Evolutionary conservation across 2,888 invertebrate genomes (phyloP).

Genomic region (Brachylomia viminalis): DNA sequence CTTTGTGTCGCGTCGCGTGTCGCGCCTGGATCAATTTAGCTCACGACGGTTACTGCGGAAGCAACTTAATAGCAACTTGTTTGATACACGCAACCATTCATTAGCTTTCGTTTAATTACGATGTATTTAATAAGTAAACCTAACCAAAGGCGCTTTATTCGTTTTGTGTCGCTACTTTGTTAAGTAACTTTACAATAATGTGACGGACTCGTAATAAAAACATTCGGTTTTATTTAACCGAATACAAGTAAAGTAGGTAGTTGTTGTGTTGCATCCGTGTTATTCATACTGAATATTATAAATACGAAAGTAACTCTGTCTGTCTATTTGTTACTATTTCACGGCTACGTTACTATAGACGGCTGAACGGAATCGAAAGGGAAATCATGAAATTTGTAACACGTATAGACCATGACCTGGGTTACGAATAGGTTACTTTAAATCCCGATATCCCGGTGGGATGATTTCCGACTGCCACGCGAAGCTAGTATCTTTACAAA

Average conservation of each 20-base stretch:
- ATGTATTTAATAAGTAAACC: slow-evolving; percentile 17
- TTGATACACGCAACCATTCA: slow-evolving; percentile 45
- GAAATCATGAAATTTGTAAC: not conserved
- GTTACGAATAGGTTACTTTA: not conserved
- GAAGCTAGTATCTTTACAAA: not conserved
- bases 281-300: no score
- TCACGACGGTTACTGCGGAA: slow-evolving; percentile 26
- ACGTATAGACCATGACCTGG: not conserved
- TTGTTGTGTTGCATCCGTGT: no score
- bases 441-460: not conserved
- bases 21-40: slow-evolving; percentile 58
- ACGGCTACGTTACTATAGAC: no score
- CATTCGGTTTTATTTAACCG: not conserved
- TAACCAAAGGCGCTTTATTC: slow-evolving; percentile 2
- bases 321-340: not conserved
- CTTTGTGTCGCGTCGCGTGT: no score
- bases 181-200: not conserved
- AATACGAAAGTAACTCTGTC: not conserved
- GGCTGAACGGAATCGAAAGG: not conserved
- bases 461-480: not conserved
- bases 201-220: not conserved
- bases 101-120: slow-evolving; percentile 25
- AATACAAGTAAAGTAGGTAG: not conserved
- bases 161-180: not conserved
- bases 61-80: slow-evolving; percentile 32